Evolutionary conservation across 2,797 vertebrate genomes (phyloP).

Genomic region (Calcarius lapponicus): DNA sequence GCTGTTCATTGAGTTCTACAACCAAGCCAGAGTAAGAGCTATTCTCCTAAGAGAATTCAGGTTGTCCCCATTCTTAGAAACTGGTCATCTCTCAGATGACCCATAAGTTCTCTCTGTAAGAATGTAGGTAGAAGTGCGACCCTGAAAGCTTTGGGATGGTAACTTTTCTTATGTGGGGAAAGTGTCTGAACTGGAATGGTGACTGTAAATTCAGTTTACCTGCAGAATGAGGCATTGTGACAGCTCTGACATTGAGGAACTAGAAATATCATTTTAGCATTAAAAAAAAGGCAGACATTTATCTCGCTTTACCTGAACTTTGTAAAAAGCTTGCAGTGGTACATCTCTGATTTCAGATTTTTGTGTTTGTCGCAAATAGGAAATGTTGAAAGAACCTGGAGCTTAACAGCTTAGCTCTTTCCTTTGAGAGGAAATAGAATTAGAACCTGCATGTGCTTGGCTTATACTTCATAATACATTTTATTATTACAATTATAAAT

Average conservation of each 20-base stretch:
- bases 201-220: not conserved
- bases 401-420: constrained; percentile 62
- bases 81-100: not conserved
- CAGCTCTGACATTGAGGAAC: not conserved
- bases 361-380: not conserved
- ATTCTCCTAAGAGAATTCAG: not conserved
- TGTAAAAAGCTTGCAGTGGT: not conserved
- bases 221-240: not conserved
- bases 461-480: constrained; percentile 57
- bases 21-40: not conserved
- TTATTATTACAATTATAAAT: constrained; percentile 62
- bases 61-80: not conserved
- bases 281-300: not conserved
- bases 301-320: not conserved
- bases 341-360: not conserved
- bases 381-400: constrained; percentile 51
- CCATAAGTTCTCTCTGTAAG: not conserved
- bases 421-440: constrained; percentile 56
- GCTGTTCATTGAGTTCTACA: not conserved
- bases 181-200: not conserved
- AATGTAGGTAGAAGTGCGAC: not conserved
- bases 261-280: not conserved
- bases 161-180: not conserved
- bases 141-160: not conserved
- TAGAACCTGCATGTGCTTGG: constrained; percentile 62